Percentiles rank a stretch among this genome's conserved stretches.
These are phyloP conservation scores for Brachionus asplanchnoidis DNA, from an alignment of 1,140 invertebrate genomes.

Conservation along the genomic window DNA sequence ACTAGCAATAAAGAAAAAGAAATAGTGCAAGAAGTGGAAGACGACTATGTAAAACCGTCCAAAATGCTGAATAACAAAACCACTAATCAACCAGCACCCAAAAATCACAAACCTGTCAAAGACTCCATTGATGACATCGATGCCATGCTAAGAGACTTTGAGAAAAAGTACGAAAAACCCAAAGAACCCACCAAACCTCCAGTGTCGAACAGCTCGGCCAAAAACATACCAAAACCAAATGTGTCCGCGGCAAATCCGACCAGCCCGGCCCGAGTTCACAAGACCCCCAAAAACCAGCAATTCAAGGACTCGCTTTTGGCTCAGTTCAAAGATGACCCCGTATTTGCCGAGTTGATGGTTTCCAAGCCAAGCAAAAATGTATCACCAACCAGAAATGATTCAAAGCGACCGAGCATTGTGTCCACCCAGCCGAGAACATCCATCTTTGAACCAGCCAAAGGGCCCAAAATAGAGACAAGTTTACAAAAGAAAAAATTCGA, in stretches of 20 bases:
- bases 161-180: constrained; percentile 6
- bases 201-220: not conserved
- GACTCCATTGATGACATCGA: constrained; percentile 27
- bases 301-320: constrained; percentile 30
- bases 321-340: constrained; percentile 40
- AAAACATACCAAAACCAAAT: constrained; percentile 30
- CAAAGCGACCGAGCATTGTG: not conserved
- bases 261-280: not conserved
- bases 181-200: not conserved
- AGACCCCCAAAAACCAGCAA: not conserved
- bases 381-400: not conserved
- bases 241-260: not conserved
- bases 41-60: not conserved
- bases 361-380: not conserved
- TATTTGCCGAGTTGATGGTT: not conserved
- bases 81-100: not conserved
- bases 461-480: not conserved
- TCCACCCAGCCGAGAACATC: not conserved
- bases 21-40: constrained; percentile 39
- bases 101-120: not conserved
- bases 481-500: constrained; percentile 41
- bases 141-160: constrained; percentile 7
- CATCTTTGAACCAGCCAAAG: not conserved
- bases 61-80: not conserved
- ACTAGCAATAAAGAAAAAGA: not conserved